Base-by-base conservation (phyloP, 1,140 invertebrate genomes). In the Paraescarpia echinospica region DNA sequence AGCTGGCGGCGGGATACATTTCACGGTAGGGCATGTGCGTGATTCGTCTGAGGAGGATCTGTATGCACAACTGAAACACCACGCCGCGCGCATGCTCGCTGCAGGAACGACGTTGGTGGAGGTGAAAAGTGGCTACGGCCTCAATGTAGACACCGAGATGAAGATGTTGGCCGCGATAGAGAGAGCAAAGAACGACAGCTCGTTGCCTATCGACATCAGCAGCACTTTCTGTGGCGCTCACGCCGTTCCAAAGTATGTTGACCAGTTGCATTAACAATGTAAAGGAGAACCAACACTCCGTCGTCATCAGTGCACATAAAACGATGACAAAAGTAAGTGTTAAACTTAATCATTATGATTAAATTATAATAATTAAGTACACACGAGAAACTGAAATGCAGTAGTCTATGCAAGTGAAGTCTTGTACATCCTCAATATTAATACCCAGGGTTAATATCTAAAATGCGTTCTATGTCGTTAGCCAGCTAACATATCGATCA, bases 171-270 rank as follows among this genome's bases (percentile, higher is more conserved):
- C 95, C 92, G 97, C 97, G 5, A 95, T 97, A 22, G 96, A 97
- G 89, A 94, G 94, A 92, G 97, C 96, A 0, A 96, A 93, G 90
- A 94, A 92, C 31, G 93, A 96, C 51, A 88, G 94, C 8, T 93
- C 94, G 33, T 90, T 96, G 1, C 95, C 96, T 5, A 95, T 97
- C 22, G 97, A 97, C 92, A 96, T 97, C 90, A 97, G 97, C 2
- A 96, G 96, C 31, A 97, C 97, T 2, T 97, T 96, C 94, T 97
- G 97, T 94, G 97, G 97, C 41, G 97, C 97, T 34, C 97, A 97
- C 95, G 97, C 97, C 34, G 96, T 97, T 77, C 97, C 97, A 34
- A 97, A 96, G 97, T 97, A 95, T 94, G 93, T 77, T 31, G 59
- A 77, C 59, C 59, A 77, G 59, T 77, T 77, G 0, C 0, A 8